phyloP scores from a whole-genome alignment of 2,888 invertebrate species.

The Arctia plantaginis region DNA sequence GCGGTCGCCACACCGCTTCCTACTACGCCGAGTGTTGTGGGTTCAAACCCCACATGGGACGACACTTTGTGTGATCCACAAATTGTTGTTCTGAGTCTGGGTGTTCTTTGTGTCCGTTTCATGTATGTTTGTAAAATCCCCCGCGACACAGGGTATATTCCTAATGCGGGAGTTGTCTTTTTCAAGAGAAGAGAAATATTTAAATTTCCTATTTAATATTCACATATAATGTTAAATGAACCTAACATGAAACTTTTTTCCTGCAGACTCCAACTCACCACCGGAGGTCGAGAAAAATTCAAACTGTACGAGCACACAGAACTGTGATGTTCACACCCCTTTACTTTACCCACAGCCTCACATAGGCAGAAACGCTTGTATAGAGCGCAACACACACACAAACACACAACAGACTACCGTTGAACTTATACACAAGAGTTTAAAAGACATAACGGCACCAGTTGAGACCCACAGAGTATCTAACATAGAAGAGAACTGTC shows the following conservation, averaged over 20 bases:
- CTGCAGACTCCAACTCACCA: slow-evolving; percentile 53
- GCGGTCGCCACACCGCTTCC: too few species aligned
- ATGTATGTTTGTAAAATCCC: too few species aligned
- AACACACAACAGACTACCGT: slow-evolving; percentile 86
- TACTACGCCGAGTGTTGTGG: too few species aligned
- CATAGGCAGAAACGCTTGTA: slow-evolving; percentile 95
- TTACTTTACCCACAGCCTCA: slow-evolving; percentile 89
- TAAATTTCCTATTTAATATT: too few species aligned
- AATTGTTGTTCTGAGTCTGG: too few species aligned
- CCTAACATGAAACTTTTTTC: neutral
- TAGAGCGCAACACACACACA: slow-evolving; percentile 88
- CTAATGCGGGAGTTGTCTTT: too few species aligned
- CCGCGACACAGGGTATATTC: too few species aligned
- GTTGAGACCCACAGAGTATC: slow-evolving; percentile 53
- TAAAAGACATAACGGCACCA: slow-evolving; percentile 82
- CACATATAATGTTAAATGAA: too few species aligned
- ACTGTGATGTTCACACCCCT: slow-evolving; percentile 80
- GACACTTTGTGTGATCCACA: too few species aligned
- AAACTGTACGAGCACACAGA: slow-evolving; percentile 63
- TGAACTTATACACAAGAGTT: slow-evolving; percentile 87
- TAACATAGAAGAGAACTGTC: slow-evolving; percentile 67
- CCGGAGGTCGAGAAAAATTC: slow-evolving; percentile 75
- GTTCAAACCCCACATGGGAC: too few species aligned
- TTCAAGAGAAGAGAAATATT: too few species aligned
- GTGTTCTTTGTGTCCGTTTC: too few species aligned